These are phyloP conservation scores for Oryzias melastigma DNA, from an alignment of 2,113 vertebrate genomes.

Conservation along the genomic window DNA sequence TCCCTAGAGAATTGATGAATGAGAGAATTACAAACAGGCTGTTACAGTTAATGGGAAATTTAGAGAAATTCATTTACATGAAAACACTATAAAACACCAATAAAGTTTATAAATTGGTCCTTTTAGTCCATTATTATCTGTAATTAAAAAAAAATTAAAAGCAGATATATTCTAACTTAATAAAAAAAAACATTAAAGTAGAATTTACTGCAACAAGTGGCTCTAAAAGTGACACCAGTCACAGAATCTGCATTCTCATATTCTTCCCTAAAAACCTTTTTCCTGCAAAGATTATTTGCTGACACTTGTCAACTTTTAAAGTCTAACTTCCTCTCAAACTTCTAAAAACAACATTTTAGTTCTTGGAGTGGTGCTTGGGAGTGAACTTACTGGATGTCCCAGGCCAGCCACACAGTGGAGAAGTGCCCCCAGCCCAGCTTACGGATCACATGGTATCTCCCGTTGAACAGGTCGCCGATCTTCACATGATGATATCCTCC, in stretches of 20 bases:
- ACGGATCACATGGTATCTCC: slow-evolving; percentile 93
- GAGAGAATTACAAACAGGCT: neutral
- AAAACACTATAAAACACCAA: no score
- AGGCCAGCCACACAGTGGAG: slow-evolving; percentile 98
- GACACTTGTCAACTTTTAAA: no score
- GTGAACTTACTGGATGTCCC: slow-evolving; percentile 92
- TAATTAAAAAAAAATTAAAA: neutral
- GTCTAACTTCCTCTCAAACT: no score
- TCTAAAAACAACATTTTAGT: no score
- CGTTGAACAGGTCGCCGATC: slow-evolving; percentile 93
- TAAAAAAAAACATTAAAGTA: neutral
- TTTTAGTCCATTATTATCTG: no score
- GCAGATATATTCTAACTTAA: neutral
- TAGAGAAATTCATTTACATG: no score
- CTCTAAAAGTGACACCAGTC: no score
- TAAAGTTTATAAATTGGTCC: no score
- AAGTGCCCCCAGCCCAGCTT: slow-evolving; percentile 99
- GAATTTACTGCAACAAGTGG: no score
- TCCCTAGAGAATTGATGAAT: slow-evolving; percentile 71
- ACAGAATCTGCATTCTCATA: no score
- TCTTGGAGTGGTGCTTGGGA: neutral
- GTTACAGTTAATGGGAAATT: neutral
- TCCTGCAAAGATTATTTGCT: no score
- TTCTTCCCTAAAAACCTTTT: no score
- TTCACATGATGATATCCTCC: slow-evolving; percentile 97